Conservation (phyloP, 2,797 vertebrate genomes). For the Chlorospingus semifuscus region DNA sequence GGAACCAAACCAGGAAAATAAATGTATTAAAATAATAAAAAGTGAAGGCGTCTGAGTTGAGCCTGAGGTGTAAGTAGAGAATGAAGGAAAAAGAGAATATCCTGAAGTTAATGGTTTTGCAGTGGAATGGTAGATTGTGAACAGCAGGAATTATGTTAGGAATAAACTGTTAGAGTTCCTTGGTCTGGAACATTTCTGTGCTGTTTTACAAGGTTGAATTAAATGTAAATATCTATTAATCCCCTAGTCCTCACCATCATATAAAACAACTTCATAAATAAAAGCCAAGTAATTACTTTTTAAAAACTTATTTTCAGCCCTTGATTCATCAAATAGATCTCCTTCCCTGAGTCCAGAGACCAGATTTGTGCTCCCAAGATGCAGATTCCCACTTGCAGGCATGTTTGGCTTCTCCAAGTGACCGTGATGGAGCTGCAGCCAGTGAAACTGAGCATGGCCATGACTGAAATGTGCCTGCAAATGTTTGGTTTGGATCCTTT, state of each 20-base stretch:
- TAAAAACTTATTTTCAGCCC: neutral
- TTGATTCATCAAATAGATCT: neutral
- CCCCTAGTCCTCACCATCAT: neutral
- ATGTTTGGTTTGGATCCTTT: slow-evolving; percentile 7
- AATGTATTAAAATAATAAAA: neutral
- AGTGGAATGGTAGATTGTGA: neutral
- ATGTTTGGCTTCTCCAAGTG: neutral
- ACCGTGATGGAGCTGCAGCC: neutral
- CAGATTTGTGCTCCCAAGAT: neutral
- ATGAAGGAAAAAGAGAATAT: neutral
- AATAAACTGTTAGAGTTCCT: neutral
- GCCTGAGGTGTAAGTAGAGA: neutral
- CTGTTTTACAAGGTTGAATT: neutral
- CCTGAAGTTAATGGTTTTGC: neutral
- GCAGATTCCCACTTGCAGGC: neutral
- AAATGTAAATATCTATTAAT: neutral
- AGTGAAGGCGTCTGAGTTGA: neutral
- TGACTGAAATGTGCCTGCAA: neutral
- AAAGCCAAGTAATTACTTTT: neutral
- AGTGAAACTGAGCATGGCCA: neutral
- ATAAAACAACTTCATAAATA: neutral
- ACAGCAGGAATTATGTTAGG: neutral
- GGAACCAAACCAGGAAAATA: neutral
- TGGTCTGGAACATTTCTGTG: neutral
- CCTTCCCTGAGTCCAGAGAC: neutral